Conservation (phyloP, 2,113 vertebrate species). For the Mastomys natalensis region DNA sequence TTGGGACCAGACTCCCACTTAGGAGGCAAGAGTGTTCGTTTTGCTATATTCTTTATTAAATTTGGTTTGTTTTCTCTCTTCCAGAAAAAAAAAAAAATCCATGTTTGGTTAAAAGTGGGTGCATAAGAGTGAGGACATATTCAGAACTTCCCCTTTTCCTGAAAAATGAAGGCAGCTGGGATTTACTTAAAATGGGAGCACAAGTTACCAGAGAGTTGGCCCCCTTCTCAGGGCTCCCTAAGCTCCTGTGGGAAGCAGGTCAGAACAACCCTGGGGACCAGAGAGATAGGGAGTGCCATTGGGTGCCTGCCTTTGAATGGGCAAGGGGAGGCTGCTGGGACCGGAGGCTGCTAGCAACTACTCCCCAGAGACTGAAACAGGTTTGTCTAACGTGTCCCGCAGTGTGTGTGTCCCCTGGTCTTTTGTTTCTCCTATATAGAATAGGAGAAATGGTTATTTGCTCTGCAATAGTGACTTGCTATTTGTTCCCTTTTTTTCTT, state of each 20-base stretch:
- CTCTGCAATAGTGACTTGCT: conserved; percentile 51
- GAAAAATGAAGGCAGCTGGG: neutral
- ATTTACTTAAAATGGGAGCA: neutral
- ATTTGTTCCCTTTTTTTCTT: conserved; percentile 28
- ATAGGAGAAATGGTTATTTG: conserved; percentile 35
- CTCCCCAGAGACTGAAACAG: conserved; percentile 67
- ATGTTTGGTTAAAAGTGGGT: neutral
- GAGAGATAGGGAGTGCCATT: neutral
- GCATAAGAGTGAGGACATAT: neutral
- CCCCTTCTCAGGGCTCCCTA: neutral
- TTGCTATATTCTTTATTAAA: conserved; percentile 18
- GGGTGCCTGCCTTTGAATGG: conserved; percentile 48
- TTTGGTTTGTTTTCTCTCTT: neutral
- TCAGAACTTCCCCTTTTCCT: neutral
- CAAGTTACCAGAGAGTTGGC: neutral
- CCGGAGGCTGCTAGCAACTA: conserved; percentile 16
- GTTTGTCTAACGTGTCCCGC: conserved; percentile 60
- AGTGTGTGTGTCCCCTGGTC: neutral
- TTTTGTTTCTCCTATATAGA: conserved; percentile 59
- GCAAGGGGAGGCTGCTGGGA: neutral
- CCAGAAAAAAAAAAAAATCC: neutral
- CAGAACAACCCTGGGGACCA: conserved; percentile 50
- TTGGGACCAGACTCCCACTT: neutral
- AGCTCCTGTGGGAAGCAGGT: conserved; percentile 70
- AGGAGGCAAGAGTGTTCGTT: neutral